Percentiles rank a stretch among this genome's conserved stretches.
phyloP scores from a whole-genome alignment of 2,797 vertebrate species.

The Spea hammondii region DNA sequence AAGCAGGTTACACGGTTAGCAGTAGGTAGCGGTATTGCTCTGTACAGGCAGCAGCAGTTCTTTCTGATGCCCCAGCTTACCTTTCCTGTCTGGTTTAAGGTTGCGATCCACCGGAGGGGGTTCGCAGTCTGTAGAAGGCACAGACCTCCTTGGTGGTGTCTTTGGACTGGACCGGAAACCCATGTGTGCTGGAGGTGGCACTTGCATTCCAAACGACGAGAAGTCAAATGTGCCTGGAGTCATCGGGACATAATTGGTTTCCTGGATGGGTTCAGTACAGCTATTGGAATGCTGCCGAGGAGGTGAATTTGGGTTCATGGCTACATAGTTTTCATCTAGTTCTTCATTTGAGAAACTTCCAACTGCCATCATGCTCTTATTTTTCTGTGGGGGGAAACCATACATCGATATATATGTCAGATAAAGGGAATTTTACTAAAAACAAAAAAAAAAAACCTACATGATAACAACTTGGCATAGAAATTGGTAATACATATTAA shows the following conservation, averaged over 20 bases:
- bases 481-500: not conserved
- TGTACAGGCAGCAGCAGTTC: slow-evolving; percentile 20
- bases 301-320: slow-evolving; percentile 96
- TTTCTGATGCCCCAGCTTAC: slow-evolving; percentile 66
- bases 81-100: slow-evolving; percentile 98
- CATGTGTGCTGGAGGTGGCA: slow-evolving; percentile 97
- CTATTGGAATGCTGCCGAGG: slow-evolving; percentile 90
- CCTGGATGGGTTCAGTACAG: slow-evolving; percentile 85
- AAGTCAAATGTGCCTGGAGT: slow-evolving; percentile 95
- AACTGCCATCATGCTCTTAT: slow-evolving; percentile 88
- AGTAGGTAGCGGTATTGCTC: slow-evolving; percentile 34
- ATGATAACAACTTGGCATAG: not conserved
- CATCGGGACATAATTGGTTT: slow-evolving; percentile 98
- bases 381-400: slow-evolving; percentile 31
- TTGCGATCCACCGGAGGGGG: slow-evolving; percentile 95
- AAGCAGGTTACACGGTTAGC: slow-evolving; percentile 39
- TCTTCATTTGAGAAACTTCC: slow-evolving; percentile 89
- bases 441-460: too few relatives aligned
- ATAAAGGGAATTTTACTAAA: too few relatives aligned
- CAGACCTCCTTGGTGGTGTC: slow-evolving; percentile 88
- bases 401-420: too few relatives aligned
- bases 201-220: slow-evolving; percentile 94
- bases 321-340: slow-evolving; percentile 96
- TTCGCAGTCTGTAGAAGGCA: slow-evolving; percentile 85
- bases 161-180: slow-evolving; percentile 96